Conservation (phyloP, 2,113 vertebrate species). For the Brachypteracias leptosomus region DNA sequence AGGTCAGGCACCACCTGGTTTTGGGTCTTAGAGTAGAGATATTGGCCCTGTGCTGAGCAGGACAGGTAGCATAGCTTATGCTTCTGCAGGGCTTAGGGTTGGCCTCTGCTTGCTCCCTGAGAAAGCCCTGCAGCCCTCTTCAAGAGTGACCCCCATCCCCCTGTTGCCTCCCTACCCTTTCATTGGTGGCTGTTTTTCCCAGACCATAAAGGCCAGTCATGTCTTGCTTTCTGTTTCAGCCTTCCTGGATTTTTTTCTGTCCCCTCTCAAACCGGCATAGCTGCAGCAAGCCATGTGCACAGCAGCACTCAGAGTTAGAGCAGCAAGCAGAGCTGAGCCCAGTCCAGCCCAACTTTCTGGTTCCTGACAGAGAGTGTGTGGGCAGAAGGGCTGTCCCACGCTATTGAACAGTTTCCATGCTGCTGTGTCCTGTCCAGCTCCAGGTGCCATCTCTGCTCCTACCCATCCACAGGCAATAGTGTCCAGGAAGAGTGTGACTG, state of each 20-base stretch:
- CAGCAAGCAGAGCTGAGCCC: not conserved
- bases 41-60: not conserved
- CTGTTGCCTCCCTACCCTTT: not conserved
- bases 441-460: not conserved
- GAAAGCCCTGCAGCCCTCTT: not conserved
- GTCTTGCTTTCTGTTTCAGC: not conserved
- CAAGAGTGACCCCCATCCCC: rapidly evolving
- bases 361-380: not conserved
- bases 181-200: not conserved
- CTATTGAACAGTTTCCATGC: not conserved
- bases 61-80: not conserved
- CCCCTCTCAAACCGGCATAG: not conserved
- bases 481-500: not conserved
- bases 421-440: not conserved
- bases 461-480: rapidly evolving
- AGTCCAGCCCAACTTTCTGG: not conserved
- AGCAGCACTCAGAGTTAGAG: not conserved
- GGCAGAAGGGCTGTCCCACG: not conserved
- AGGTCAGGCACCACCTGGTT: not conserved
- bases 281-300: not conserved
- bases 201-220: not conserved
- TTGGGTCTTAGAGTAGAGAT: not conserved
- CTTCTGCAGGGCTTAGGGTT: not conserved
- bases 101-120: not conserved
- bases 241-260: not conserved